Conservation (phyloP, 2,888 invertebrate species). For the Sminthurides aquaticus region DNA sequence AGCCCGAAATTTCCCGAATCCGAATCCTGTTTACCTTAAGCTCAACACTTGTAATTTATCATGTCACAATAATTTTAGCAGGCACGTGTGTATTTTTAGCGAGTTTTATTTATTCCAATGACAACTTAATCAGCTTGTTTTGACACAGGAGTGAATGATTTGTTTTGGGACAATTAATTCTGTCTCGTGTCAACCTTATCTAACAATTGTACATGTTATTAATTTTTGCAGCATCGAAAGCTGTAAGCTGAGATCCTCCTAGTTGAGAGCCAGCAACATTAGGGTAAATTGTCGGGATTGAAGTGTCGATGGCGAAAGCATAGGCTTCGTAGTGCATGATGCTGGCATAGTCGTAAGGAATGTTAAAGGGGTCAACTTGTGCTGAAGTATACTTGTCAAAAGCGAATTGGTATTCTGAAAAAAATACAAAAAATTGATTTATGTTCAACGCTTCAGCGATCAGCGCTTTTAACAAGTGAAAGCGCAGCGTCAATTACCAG, state of each 20-base stretch:
- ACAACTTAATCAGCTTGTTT: too few species aligned
- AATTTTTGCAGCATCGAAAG: constrained; percentile 17
- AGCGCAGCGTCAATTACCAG: constrained; percentile 40
- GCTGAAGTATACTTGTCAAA: constrained; percentile 17
- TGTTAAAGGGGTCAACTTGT: constrained; percentile 28
- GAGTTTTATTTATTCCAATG: too few species aligned
- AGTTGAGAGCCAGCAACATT: neutral
- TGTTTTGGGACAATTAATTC: too few species aligned
- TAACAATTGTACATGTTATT: constrained; percentile 45
- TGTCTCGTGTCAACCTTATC: too few species aligned
- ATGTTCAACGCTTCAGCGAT: neutral
- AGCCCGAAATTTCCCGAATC: too few species aligned
- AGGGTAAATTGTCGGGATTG: constrained; percentile 13
- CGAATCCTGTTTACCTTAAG: too few species aligned
- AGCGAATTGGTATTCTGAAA: constrained; percentile 17
- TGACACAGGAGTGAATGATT: too few species aligned
- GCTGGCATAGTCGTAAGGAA: constrained; percentile 48
- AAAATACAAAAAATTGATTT: neutral
- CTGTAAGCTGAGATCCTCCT: constrained; percentile 15
- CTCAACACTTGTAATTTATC: too few species aligned
- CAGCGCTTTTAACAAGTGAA: neutral
- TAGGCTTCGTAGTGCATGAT: constrained; percentile 50
- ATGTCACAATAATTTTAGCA: too few species aligned
- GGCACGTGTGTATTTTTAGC: too few species aligned
- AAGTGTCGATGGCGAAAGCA: constrained; percentile 46